Evolutionary conservation across 1,140 invertebrate species (phyloP).

Genomic region (Paralvinella palmiformis): DNA sequence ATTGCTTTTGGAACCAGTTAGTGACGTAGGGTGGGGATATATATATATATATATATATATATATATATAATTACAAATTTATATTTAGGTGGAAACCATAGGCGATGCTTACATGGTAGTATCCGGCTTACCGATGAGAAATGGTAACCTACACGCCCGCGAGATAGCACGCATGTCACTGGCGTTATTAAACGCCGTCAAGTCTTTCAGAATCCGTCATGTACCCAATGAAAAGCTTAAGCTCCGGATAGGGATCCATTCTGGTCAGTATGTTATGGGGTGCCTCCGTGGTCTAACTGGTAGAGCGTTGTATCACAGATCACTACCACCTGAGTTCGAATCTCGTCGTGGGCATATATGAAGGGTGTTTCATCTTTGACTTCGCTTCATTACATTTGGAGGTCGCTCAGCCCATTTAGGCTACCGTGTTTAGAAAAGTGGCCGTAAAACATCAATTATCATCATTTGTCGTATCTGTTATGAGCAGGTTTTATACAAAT

Average conservation of each 20-base stretch:
- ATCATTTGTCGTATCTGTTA: too few relatives aligned
- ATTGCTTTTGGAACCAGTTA: not conserved
- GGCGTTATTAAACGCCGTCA: constrained; percentile 74
- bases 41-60: not conserved
- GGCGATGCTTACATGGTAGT: constrained; percentile 51
- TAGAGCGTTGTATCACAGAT: not conserved
- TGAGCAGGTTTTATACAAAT: too few relatives aligned
- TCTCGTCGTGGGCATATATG: not conserved
- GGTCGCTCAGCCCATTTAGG: not conserved
- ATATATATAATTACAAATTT: not conserved
- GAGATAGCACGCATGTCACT: constrained; percentile 83
- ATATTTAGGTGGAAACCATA: constrained; percentile 23
- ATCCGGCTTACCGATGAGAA: constrained; percentile 45
- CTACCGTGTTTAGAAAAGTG: too few relatives aligned
- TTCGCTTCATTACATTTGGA: not conserved
- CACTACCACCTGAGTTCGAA: not conserved
- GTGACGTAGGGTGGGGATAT: not conserved
- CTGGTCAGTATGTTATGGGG: constrained; percentile 57
- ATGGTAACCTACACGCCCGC: constrained; percentile 70
- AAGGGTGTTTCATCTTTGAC: not conserved
- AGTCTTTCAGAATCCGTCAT: constrained; percentile 80
- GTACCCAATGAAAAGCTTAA: constrained; percentile 76
- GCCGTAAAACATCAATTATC: too few relatives aligned
- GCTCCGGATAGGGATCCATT: constrained; percentile 88
- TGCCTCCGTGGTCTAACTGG: not conserved